Percentiles rank a stretch among this genome's conserved stretches.
Evolutionary conservation across 92 coral and sea anemone genomes (phyloP).

Genomic region (Phymanthus crucifer): DNA sequence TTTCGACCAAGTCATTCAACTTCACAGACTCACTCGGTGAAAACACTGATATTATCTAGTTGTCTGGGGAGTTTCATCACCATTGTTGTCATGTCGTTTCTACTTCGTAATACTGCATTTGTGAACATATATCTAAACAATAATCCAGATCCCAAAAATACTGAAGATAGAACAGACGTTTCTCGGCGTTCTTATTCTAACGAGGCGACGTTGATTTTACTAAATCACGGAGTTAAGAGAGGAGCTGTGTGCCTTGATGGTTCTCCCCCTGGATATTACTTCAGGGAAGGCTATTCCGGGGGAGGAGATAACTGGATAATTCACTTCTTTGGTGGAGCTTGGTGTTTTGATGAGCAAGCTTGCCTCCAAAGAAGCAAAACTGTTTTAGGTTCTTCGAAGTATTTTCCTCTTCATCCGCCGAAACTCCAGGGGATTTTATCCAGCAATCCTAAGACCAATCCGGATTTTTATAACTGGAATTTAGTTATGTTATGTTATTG

Average conservation of each 20-base stretch:
- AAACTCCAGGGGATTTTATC: constrained; percentile 80
- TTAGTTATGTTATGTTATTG: constrained; percentile 77
- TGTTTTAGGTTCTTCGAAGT: constrained; percentile 68
- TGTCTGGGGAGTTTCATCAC: constrained; percentile 70
- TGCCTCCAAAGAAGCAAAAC: constrained; percentile 85
- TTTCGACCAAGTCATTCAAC: not conserved
- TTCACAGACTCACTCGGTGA: constrained; percentile 21
- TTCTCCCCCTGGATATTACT: constrained; percentile 84
- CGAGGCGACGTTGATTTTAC: constrained; percentile 47
- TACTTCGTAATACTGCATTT: constrained; percentile 82
- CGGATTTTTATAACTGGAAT: constrained; percentile 88
- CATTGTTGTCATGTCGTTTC: constrained; percentile 67
- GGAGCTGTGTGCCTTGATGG: constrained; percentile 91
- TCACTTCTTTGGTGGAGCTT: constrained; percentile 90
- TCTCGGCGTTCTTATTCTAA: constrained; percentile 46
- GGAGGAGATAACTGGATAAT: constrained; percentile 75
- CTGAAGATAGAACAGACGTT: constrained; percentile 12
- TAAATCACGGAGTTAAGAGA: constrained; percentile 58
- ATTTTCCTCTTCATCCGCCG: constrained; percentile 77
- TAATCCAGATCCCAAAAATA: not conserved
- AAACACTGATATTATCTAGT: constrained; percentile 62
- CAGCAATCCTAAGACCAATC: constrained; percentile 56
- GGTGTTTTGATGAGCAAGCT: constrained; percentile 86
- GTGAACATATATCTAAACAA: constrained; percentile 69
- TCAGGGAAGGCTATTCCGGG: constrained; percentile 67